phyloP scores from a whole-genome alignment of 53 echinoderm and acorn worm genomes.

The Henricia sp. region DNA sequence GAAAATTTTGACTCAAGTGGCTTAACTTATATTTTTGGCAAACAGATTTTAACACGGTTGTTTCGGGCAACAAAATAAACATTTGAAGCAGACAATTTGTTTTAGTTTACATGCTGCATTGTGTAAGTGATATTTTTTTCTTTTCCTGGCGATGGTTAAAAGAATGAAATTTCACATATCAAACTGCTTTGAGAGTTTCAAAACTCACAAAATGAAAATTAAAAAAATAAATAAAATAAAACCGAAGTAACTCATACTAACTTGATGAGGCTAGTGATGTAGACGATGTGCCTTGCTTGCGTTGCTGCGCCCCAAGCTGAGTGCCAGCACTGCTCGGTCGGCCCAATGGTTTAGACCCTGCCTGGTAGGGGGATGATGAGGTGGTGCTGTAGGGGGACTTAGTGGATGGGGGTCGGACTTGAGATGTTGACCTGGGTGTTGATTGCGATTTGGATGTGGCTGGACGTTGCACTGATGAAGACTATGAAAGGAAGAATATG shows the following conservation, averaged over 20 bases:
- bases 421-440: conserved; percentile 43
- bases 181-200: neutral
- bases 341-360: conserved; percentile 30
- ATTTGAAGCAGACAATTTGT: too few species aligned
- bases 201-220: neutral
- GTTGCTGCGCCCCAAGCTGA: conserved; percentile 62
- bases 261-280: conserved; percentile 65
- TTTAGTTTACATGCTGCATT: too few species aligned
- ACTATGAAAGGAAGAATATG: neutral
- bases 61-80: too few species aligned
- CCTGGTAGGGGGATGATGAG: conserved; percentile 32
- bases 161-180: too few species aligned
- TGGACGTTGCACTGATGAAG: conserved; percentile 55
- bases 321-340: conserved; percentile 7
- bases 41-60: too few species aligned
- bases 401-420: conserved; percentile 37
- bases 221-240: too few species aligned
- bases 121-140: neutral
- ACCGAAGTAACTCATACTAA: neutral
- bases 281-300: conserved; percentile 57
- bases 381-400: conserved; percentile 49
- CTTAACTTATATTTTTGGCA: too few species aligned
- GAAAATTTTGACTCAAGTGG: too few species aligned
- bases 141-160: neutral
- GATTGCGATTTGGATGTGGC: conserved; percentile 41